Base-by-base conservation (phyloP, 1,140 invertebrate genomes). In the Spodoptera litura region DNA sequence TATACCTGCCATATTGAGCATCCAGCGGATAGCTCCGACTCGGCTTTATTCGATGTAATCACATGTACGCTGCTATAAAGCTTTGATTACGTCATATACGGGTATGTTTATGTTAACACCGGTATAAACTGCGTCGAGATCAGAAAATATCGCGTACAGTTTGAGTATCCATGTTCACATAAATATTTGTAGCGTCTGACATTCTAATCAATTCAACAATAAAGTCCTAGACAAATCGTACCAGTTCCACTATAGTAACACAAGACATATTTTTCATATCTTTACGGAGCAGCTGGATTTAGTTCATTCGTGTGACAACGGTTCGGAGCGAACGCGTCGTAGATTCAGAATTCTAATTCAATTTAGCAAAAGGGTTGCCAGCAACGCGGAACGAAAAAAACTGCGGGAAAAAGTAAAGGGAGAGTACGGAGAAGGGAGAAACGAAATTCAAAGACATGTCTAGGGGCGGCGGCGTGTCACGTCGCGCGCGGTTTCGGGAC, bases 331-430 rank as follows among this genome's bases (percentile, higher is more conserved):
- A 70, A 81, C 81, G 83, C 62, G 72, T 64, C 81, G 80, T 79
- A 73, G 73, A 82, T 66, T 78, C 80, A 61, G 74, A 82, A 89
- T 89, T 85, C 86, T 89, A 90, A 92, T 92, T 91, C 89, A 92
- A 91, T 92, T 92, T 92, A 81, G 84, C 82, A 85, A 89, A 91
- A 92, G 91, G 91, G 91, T 92, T 92, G 91, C 82, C 89, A 91
- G 85, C 83, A 87, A 90, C 87, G 91, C 89, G 91, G 84, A 91
- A 92, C 83, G 88, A 80, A 81, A 86, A 84, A 75, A 61, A 61
- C 52, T 59, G 73, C 56, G 76, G 75, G 80, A 83, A 85, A 88
- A 85, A 83, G 83, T 81, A 81, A 76, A 84, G 78, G 80, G 82
- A 62, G 70, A 73, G 13, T 59, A 4, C 61, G 80, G 62, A 73